These are phyloP conservation scores for Myopa testacea DNA, from an alignment of 2,888 invertebrate species.

Conservation along the genomic window DNA sequence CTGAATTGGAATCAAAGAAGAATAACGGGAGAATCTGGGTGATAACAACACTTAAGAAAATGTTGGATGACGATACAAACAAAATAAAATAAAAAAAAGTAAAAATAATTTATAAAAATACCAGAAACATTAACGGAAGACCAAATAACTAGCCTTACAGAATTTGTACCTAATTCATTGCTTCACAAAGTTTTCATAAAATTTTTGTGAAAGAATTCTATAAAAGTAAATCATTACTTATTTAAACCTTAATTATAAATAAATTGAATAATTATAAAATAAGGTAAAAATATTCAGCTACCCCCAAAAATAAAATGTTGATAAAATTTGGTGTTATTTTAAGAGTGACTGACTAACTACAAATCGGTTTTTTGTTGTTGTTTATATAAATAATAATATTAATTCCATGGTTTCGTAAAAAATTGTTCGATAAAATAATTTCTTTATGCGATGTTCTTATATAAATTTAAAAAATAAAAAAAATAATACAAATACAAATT, in stretches of 20 bases:
- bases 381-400: not conserved
- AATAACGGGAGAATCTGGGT: not conserved
- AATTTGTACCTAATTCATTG: constrained; percentile 11
- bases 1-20: constrained; percentile 3
- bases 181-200: not conserved
- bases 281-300: constrained; percentile 28
- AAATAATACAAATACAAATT: not conserved
- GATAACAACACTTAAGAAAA: no score
- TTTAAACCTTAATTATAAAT: not conserved
- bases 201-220: not conserved
- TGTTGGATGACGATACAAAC: not conserved
- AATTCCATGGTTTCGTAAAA: not conserved
- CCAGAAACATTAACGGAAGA: not conserved
- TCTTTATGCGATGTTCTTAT: not conserved
- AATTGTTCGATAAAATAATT: not conserved
- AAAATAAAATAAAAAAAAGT: not conserved
- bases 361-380: constrained; percentile 2
- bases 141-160: not conserved
- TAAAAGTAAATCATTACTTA: not conserved
- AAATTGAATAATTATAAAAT: not conserved
- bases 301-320: constrained; percentile 23
- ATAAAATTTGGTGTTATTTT: constrained; percentile 24
- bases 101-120: not conserved
- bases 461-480: not conserved
- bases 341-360: constrained; percentile 9